Evolutionary conservation across 2,113 vertebrate species (phyloP).

Genomic region (Nanorana parkeri): DNA sequence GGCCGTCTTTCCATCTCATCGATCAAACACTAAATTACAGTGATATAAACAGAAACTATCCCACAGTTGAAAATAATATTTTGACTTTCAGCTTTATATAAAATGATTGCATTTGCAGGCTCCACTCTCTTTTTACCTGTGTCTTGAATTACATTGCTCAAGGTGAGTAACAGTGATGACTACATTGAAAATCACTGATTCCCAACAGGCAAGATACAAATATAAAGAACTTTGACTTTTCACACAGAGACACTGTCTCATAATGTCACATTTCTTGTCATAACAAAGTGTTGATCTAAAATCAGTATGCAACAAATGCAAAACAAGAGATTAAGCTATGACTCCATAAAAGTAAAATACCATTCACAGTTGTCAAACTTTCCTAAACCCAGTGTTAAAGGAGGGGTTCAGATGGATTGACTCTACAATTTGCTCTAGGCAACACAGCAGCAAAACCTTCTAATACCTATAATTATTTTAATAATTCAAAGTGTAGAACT

Average conservation of each 20-base stretch:
- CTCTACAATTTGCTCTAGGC: conserved; percentile 34
- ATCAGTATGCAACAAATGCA: conserved; percentile 43
- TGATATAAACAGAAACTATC: too few species aligned
- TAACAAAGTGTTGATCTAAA: conserved; percentile 25
- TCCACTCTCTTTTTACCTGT: background rate
- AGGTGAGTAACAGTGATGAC: background rate
- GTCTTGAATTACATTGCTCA: background rate
- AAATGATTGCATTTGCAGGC: background rate
- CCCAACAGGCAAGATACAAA: background rate
- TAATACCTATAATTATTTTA: conserved; percentile 53
- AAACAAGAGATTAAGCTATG: conserved; percentile 42
- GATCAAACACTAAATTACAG: too few species aligned
- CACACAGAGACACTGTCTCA: conserved; percentile 3
- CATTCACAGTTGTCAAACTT: conserved; percentile 30
- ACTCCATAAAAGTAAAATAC: conserved; percentile 19
- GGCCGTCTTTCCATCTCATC: too few species aligned
- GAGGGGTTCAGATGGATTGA: conserved; percentile 30
- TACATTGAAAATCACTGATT: background rate
- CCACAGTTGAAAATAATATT: too few species aligned
- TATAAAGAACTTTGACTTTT: conserved; percentile 32
- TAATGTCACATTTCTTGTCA: conserved; percentile 18
- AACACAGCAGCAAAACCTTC: conserved; percentile 10
- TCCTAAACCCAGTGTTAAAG: conserved; percentile 23
- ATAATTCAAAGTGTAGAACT: conserved; percentile 36
- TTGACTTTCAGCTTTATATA: background rate